These are phyloP conservation scores for Caenorhabditis macrosperma DNA, from an alignment of 2,888 invertebrate species.

Conservation along the genomic window DNA sequence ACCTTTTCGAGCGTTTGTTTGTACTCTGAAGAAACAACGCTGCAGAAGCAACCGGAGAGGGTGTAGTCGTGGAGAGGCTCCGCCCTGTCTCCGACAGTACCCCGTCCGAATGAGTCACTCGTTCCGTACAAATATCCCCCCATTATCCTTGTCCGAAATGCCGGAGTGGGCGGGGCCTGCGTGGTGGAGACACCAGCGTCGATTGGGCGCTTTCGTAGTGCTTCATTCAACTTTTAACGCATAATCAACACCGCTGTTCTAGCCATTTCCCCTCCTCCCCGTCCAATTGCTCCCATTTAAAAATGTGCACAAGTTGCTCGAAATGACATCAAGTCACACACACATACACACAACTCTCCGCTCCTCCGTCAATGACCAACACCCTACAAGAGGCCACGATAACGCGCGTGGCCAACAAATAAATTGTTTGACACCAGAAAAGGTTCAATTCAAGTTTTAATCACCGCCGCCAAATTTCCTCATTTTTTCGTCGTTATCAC, in stretches of 20 bases:
- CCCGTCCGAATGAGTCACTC: neutral
- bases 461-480: constrained; percentile 30
- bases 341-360: too few relatives aligned
- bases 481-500: constrained; percentile 40
- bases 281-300: neutral
- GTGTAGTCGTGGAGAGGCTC: neutral
- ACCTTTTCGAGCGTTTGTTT: neutral
- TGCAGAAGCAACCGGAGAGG: neutral
- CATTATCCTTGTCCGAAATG: constrained; percentile 29
- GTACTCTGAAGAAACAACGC: neutral
- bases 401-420: constrained; percentile 39
- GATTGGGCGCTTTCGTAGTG: constrained; percentile 18
- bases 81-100: neutral
- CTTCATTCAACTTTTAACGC: constrained; percentile 4
- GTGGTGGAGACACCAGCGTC: too few relatives aligned
- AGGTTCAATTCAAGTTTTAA: constrained; percentile 56
- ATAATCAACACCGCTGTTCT: constrained; percentile 12
- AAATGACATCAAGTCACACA: constrained; percentile 52
- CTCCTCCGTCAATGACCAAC: constrained; percentile 38
- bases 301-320: constrained; percentile 50
- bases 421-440: constrained; percentile 52
- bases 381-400: constrained; percentile 17
- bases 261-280: neutral
- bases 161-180: constrained; percentile 29
- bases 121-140: constrained; percentile 32